Conservation (phyloP, 1,140 invertebrate genomes). For the Nymphalis io region DNA sequence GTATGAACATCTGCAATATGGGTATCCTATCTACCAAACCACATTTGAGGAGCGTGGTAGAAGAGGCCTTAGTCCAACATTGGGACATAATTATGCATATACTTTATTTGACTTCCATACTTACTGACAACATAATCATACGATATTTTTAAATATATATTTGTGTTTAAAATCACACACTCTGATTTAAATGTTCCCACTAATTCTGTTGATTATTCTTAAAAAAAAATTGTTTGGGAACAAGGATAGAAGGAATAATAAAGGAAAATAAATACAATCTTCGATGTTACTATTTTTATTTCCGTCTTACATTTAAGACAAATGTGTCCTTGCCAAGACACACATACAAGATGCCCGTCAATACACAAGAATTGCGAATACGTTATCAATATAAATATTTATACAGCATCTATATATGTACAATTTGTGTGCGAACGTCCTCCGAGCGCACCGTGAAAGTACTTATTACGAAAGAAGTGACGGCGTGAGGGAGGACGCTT, state of each 20-base stretch:
- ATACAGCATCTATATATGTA: slow-evolving; percentile 78
- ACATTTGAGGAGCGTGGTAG: too few relatives aligned
- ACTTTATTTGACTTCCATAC: too few relatives aligned
- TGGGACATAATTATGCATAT: too few relatives aligned
- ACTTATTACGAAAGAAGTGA: neutral
- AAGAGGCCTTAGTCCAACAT: too few relatives aligned
- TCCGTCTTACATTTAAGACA: slow-evolving; percentile 70
- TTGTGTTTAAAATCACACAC: too few relatives aligned
- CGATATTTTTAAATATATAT: too few relatives aligned
- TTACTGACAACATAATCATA: too few relatives aligned
- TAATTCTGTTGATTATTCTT: too few relatives aligned
- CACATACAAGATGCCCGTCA: slow-evolving; percentile 74
- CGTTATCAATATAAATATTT: slow-evolving; percentile 75
- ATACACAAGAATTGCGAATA: slow-evolving; percentile 60
- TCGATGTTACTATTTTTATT: slow-evolving; percentile 79
- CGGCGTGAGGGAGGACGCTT: slow-evolving; percentile 24
- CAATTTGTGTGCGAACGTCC: slow-evolving; percentile 54
- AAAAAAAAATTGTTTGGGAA: too few relatives aligned
- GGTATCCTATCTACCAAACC: too few relatives aligned
- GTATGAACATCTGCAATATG: too few relatives aligned
- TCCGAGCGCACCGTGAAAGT: slow-evolving; percentile 29
- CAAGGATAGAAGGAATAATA: slow-evolving; percentile 2
- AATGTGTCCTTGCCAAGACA: slow-evolving; percentile 63
- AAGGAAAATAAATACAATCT: slow-evolving; percentile 52
- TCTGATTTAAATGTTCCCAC: too few relatives aligned